Evolutionary conservation across 2,797 vertebrate species (phyloP).

Genomic region (Chaetophractus vellerosus): DNA sequence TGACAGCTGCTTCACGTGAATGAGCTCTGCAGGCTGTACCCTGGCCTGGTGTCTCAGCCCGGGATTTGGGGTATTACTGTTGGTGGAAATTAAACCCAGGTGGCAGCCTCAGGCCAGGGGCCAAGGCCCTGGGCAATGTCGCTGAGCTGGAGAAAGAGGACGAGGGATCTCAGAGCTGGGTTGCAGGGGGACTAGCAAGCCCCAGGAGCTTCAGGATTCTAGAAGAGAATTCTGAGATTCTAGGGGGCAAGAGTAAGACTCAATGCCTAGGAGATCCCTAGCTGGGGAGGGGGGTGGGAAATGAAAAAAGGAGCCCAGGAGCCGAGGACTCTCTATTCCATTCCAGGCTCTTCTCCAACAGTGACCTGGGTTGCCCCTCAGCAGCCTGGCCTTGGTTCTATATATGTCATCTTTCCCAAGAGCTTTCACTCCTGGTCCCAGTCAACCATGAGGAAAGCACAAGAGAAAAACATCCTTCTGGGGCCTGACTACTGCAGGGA

Average conservation of each 20-base stretch:
- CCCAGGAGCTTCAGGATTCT: background rate
- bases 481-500: background rate
- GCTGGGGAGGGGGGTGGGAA: too few relatives aligned
- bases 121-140: background rate
- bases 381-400: background rate
- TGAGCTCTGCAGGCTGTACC: slow-evolving; percentile 76
- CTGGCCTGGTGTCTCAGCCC: slow-evolving; percentile 47
- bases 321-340: background rate
- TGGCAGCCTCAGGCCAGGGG: background rate
- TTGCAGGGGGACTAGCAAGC: background rate
- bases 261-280: background rate
- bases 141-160: background rate
- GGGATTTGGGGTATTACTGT: slow-evolving; percentile 82
- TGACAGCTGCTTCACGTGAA: slow-evolving; percentile 80
- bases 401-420: background rate
- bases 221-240: too few relatives aligned
- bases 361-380: background rate
- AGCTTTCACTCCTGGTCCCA: background rate
- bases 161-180: background rate
- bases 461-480: background rate
- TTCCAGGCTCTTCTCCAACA: background rate
- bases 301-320: background rate
- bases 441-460: background rate
- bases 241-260: background rate
- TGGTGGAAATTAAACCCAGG: slow-evolving; percentile 81